Evolutionary conservation across 2,113 vertebrate species (phyloP), one percentile per base, ranked within the genome.

Genomic region (Trachemys scripta): DNA sequence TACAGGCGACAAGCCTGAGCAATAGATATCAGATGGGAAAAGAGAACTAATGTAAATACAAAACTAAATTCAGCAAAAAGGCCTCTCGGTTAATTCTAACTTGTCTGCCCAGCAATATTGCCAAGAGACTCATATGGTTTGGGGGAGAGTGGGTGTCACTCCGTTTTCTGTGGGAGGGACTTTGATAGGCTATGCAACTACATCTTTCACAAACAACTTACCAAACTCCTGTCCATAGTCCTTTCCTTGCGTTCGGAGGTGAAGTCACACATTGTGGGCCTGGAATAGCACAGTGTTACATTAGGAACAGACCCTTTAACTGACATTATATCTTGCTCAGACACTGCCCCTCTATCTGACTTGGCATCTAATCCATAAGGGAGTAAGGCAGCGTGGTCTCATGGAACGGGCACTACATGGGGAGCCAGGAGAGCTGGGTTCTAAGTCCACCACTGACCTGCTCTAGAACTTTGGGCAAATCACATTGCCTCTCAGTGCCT

Each of bases 361-460:
- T 87, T 13, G 35, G 14, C 8, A 38, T 0, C 0, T 24, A 49
- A 49, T 56, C 0, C 1, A 45, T 22, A 38, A 89, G 19, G 27
- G 80, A 87, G 38, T 9, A n/a, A 45, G 54, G 29, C 29, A 49
- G 3, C 17, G 12, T 35, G 35, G 10, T 81, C 8, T n/a, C 19
- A 3, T n/a, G 0, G 0, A 29, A 25, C n/a, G 12, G 65, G 27
- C 38, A 24, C 0, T 0, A 24, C 50, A 8, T 17, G 25, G 47
- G 25, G 25, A 14, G 7, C 24, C 24, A 11, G 50, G 10, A 59
- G 25, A 62, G 5, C 29, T 13, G 29, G 12, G 12, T 62, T 29
- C 29, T 62, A 54, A 0, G 7, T 3, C 19, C 51, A 25, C 56
- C 2, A 0, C 49, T 87, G 10, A 27, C 29, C 13, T 53, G 4